Evolutionary conservation across 2,888 invertebrate species (phyloP).

Genomic region (Netelia virgata): DNA sequence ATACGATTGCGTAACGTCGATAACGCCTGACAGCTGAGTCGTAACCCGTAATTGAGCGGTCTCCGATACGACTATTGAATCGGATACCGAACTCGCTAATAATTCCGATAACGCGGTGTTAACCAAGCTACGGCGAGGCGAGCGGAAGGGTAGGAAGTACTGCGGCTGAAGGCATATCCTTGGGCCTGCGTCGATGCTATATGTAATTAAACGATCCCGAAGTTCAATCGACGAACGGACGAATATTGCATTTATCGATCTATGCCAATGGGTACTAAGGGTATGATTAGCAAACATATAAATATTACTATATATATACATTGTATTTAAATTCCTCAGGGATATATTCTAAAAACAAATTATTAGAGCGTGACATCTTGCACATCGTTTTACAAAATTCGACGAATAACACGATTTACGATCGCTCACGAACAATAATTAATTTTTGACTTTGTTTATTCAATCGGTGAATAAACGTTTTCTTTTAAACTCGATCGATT

Average conservation of each 20-base stretch:
- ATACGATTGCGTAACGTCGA: slow-evolving; percentile 33
- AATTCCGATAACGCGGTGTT: slow-evolving; percentile 76
- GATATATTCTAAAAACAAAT: too few species aligned
- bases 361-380: too few species aligned
- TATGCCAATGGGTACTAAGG: neutral
- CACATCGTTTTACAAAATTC: too few species aligned
- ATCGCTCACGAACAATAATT: too few species aligned
- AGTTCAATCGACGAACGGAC: slow-evolving; percentile 33
- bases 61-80: slow-evolving; percentile 74
- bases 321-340: too few species aligned
- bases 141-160: neutral
- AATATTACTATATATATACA: too few species aligned
- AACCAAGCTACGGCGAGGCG: slow-evolving; percentile 66
- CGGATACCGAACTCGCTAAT: slow-evolving; percentile 77
- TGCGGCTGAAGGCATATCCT: slow-evolving; percentile 27
- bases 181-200: slow-evolving; percentile 8
- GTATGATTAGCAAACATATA: too few species aligned
- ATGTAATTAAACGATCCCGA: slow-evolving; percentile 10
- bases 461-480: too few species aligned
- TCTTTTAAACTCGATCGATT: too few species aligned
- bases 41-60: slow-evolving; percentile 72
- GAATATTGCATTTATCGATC: slow-evolving; percentile 30
- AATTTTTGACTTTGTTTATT: too few species aligned
- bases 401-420: too few species aligned
- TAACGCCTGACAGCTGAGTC: slow-evolving; percentile 20